phyloP scores from a whole-genome alignment of 1,140 invertebrate genomes.

The Drosophila lacertosa region DNA sequence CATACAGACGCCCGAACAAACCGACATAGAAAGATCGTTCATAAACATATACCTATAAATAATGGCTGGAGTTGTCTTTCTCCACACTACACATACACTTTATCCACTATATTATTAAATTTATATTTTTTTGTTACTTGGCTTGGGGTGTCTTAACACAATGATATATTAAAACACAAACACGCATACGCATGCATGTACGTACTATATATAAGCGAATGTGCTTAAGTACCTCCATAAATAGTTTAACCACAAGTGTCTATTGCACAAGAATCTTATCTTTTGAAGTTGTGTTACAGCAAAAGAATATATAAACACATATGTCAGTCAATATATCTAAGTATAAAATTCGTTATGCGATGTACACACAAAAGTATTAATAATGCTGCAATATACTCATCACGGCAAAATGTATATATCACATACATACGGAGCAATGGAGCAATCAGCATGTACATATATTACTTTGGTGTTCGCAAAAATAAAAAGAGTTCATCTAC shows the following conservation, averaged over 20 bases:
- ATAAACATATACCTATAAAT: too few relatives aligned
- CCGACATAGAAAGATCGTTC: too few relatives aligned
- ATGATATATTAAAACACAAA: not conserved
- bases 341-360: not conserved
- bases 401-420: constrained; percentile 6
- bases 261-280: not conserved
- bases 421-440: not conserved
- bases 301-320: not conserved
- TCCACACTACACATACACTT: too few relatives aligned
- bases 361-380: constrained; percentile 17
- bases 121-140: not conserved
- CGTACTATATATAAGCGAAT: not conserved
- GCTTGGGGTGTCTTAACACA: not conserved
- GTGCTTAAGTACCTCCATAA: not conserved
- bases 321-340: not conserved
- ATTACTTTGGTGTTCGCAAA: not conserved
- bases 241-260: not conserved
- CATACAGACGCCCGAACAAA: too few relatives aligned
- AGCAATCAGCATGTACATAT: not conserved
- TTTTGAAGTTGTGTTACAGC: not conserved
- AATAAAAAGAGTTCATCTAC: not conserved
- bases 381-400: not conserved
- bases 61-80: too few relatives aligned
- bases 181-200: not conserved
- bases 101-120: too few relatives aligned